phyloP scores from a whole-genome alignment of 2,888 invertebrate species.

The Odiellus spinosus region DNA sequence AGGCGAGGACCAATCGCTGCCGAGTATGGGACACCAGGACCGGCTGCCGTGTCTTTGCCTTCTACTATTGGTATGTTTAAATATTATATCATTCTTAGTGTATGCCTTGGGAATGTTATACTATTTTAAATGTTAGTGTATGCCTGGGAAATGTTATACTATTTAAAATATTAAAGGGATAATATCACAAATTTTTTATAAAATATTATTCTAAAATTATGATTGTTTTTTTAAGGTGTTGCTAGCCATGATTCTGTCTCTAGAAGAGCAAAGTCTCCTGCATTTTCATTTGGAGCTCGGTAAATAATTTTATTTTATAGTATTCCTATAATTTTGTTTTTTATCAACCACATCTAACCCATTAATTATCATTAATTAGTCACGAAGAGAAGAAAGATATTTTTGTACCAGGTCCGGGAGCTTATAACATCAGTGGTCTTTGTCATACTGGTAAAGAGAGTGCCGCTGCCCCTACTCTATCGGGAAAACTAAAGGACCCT shows the following conservation, averaged over 20 bases:
- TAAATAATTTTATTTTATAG: conserved; percentile 7
- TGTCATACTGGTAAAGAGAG: conserved; percentile 62
- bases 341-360: too few relatives aligned
- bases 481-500: conserved; percentile 54
- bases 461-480: conserved; percentile 60
- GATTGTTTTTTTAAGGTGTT: too few relatives aligned
- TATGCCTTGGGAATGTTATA: too few relatives aligned
- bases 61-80: conserved; percentile 52
- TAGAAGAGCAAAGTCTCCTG: conserved; percentile 19
- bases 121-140: too few relatives aligned
- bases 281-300: conserved; percentile 20
- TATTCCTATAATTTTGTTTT: too few relatives aligned
- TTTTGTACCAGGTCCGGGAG: conserved; percentile 71
- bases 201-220: too few relatives aligned
- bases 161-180: too few relatives aligned
- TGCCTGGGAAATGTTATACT: too few relatives aligned
- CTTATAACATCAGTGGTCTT: conserved; percentile 70
- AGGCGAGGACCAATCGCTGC: conserved; percentile 75
- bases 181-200: too few relatives aligned
- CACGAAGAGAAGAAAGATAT: conserved; percentile 35
- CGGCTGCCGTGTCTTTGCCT: conserved; percentile 66
- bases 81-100: too few relatives aligned
- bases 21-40: conserved; percentile 69
- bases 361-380: background rate
- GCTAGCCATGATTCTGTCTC: conserved; percentile 23